phyloP scores from a whole-genome alignment of 2,797 vertebrate species.

The Coendou prehensilis region DNA sequence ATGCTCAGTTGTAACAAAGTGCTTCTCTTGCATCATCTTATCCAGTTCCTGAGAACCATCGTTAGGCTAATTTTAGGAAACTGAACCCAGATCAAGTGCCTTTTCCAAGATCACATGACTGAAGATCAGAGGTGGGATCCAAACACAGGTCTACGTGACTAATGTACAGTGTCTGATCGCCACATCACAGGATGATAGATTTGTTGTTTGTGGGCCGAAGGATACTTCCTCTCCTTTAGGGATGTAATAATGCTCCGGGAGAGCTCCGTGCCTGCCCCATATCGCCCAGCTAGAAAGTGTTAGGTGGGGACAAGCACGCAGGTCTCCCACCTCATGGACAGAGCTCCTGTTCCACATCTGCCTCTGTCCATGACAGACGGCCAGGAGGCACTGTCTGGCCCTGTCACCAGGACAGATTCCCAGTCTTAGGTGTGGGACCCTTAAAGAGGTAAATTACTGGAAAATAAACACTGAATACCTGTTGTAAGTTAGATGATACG shows the following conservation, averaged over 20 bases:
- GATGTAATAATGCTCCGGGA: neutral
- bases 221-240: neutral
- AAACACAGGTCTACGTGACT: neutral
- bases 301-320: neutral
- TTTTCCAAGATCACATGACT: neutral
- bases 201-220: neutral
- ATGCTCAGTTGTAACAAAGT: neutral
- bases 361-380: neutral
- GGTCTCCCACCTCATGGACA: neutral
- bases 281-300: neutral
- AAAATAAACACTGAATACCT: slow-evolving; percentile 27
- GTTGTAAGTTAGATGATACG: neutral
- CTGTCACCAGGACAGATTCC: neutral
- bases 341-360: neutral
- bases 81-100: neutral
- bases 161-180: neutral
- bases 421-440: neutral
- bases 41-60: neutral
- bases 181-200: neutral
- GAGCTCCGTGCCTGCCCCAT: neutral
- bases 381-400: neutral
- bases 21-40: neutral
- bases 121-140: neutral
- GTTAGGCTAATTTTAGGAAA: neutral
- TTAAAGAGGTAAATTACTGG: slow-evolving; percentile 47